phyloP scores from a whole-genome alignment of 2,797 vertebrate genomes.

The Anniella stebbinsi region DNA sequence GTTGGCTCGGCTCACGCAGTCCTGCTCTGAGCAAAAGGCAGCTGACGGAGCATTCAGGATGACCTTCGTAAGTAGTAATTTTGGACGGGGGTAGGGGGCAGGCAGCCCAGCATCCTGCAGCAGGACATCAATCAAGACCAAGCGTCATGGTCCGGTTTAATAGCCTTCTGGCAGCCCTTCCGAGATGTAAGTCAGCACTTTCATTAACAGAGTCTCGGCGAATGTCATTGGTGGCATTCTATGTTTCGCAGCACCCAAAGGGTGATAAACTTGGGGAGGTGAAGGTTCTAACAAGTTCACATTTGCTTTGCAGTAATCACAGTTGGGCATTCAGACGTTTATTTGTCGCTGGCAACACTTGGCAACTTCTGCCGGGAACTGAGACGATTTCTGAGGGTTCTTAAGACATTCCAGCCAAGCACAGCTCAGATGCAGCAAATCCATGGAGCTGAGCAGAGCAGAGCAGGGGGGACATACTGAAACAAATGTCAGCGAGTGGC shows the following conservation, averaged over 20 bases:
- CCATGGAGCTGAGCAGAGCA: not conserved
- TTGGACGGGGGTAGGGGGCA: conserved; percentile 33
- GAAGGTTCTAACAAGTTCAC: too few relatives aligned
- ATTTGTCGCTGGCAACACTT: too few relatives aligned
- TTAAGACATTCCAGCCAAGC: not conserved
- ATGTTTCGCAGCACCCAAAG: conserved; percentile 55
- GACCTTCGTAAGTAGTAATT: conserved; percentile 51
- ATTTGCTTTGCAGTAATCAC: not conserved
- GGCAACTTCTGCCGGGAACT: not conserved
- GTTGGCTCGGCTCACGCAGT: accelerated
- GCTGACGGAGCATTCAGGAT: conserved; percentile 32
- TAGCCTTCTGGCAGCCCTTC: conserved; percentile 46
- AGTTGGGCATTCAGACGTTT: not conserved
- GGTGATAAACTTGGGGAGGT: conserved; percentile 51
- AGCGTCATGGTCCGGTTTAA: conserved; percentile 21
- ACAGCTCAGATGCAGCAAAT: not conserved
- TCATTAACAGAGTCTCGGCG: conserved; percentile 31
- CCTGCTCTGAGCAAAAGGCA: not conserved
- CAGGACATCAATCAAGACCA: conserved; percentile 59
- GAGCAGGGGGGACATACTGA: not conserved
- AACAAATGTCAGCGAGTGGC: not conserved
- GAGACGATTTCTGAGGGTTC: too few relatives aligned
- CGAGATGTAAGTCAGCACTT: conserved; percentile 56
- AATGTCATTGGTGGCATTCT: conserved; percentile 46
- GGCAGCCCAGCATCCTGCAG: conserved; percentile 35